phyloP scores from a whole-genome alignment of 1,140 invertebrate genomes.

The Eufriesea mexicana region DNA sequence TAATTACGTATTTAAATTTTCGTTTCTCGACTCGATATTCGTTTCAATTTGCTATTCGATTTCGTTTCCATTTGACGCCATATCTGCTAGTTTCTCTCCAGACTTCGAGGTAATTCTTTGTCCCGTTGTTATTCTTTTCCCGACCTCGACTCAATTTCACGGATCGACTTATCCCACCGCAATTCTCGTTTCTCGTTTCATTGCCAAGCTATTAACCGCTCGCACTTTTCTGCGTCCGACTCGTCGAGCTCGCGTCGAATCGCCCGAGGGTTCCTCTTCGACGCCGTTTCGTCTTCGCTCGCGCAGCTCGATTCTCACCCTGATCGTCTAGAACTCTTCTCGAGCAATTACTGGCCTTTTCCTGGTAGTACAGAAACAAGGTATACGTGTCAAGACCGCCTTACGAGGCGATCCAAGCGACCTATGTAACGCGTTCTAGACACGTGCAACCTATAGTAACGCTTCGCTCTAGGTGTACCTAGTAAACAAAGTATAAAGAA shows the following conservation, averaged over 20 bases:
- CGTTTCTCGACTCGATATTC: too few relatives aligned
- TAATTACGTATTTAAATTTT: too few relatives aligned
- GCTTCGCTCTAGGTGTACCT: constrained; percentile 36
- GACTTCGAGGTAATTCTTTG: background rate
- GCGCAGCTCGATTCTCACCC: constrained; percentile 25
- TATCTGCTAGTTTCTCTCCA: background rate
- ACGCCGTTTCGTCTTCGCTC: constrained; percentile 34
- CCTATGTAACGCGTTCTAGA: background rate
- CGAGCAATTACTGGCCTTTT: constrained; percentile 58
- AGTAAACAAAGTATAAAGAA: background rate
- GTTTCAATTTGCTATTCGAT: too few relatives aligned
- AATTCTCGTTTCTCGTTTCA: background rate
- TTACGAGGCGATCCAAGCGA: background rate
- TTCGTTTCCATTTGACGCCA: background rate
- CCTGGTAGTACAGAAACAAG: constrained; percentile 38
- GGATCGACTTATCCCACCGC: too few relatives aligned
- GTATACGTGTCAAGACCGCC: constrained; percentile 18
- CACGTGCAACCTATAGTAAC: constrained; percentile 1
- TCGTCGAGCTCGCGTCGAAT: background rate
- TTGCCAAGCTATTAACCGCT: background rate
- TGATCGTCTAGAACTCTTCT: constrained; percentile 50
- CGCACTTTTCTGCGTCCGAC: background rate
- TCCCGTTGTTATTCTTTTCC: too few relatives aligned
- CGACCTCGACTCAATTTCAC: background rate
- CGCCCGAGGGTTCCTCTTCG: too few relatives aligned